Evolutionary conservation across 2,888 invertebrate genomes (phyloP), one percentile per base, ranked within the genome.

Genomic region (Hyalella azteca): DNA sequence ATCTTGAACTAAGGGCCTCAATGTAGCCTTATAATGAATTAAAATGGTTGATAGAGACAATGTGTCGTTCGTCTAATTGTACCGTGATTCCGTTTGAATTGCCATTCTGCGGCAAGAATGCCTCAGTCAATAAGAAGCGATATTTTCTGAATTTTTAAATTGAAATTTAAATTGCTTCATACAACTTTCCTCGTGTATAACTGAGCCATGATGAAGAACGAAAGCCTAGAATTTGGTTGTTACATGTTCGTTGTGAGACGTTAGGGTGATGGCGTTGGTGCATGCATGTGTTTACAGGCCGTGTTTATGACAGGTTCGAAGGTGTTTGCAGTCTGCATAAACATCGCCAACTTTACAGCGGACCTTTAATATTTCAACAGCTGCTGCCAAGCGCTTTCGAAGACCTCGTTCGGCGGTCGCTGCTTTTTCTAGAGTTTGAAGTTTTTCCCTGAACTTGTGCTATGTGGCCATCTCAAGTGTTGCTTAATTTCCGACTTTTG

Each of bases 301-400:
- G 36, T 66, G 66, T 66, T 66, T 66, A 66, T 66, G 66, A 66
- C 66, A 36, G 66, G 66, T 66, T n/a, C 66, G 32, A 66, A 66
- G 66, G 66, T 66, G 66, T 66, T 66, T 66, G 66, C 66, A 66
- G 66, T 29, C 36, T 66, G 66, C 66, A 32, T 66, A 66, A 66
- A 66, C 66, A 66, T 5, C 36, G 36, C 66, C 29, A 39, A 66
- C 66, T 66, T 66, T 66, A 66, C 66, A 66, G 66, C 66, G 32
- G 36, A 66, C 66, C 66, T 66, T 66, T 66, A 66, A 66, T 66
- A 66, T 66, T 66, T 66, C 66, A 66, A 66, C 66, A 66, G 66
- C 66, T 66, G 66, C 36, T 66, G 66, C 66, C 66, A 66, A 66
- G n/a, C 66, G 66, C 66, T 36, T 36, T 19, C 26, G 66, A 66